phyloP scores from a whole-genome alignment of 2,113 vertebrate species.

The Porphyrio hochstetteri region DNA sequence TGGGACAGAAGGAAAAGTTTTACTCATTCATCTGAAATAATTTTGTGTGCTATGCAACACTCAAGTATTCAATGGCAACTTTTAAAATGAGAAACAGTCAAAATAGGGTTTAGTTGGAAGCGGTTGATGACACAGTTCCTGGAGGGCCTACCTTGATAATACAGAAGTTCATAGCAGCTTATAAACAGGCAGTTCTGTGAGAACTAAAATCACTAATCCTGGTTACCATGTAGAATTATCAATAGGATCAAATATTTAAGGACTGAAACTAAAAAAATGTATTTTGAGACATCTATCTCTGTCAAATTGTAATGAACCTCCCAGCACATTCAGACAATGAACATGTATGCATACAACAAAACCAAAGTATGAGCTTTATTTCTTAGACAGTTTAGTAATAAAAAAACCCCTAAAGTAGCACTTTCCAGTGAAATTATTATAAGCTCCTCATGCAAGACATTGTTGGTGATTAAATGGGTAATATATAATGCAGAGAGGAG shows the following conservation, averaged over 20 bases:
- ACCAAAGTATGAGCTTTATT: not conserved
- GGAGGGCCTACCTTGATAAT: not conserved
- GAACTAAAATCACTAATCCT: not conserved
- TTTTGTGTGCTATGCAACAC: not conserved
- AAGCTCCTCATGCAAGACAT: not conserved
- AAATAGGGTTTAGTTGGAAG: not conserved
- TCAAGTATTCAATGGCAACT: not conserved
- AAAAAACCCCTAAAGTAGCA: not conserved
- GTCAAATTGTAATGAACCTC: not conserved
- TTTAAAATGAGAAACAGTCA: not conserved
- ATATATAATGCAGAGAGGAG: not conserved
- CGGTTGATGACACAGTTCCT: not conserved
- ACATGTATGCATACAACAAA: not conserved
- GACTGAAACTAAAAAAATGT: not conserved
- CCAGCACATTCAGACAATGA: not conserved
- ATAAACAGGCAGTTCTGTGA: not conserved
- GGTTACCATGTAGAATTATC: accelerated
- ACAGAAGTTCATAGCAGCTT: not conserved
- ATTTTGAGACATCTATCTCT: not conserved
- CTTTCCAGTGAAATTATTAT: not conserved
- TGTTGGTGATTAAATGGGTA: not conserved
- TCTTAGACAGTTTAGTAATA: not conserved
- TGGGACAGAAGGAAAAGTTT: not conserved
- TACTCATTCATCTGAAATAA: not conserved
- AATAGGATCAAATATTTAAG: not conserved